Percentiles rank a stretch among this genome's conserved stretches.
Conservation (phyloP, 2,113 vertebrate species). For the Nibea coibor region DNA sequence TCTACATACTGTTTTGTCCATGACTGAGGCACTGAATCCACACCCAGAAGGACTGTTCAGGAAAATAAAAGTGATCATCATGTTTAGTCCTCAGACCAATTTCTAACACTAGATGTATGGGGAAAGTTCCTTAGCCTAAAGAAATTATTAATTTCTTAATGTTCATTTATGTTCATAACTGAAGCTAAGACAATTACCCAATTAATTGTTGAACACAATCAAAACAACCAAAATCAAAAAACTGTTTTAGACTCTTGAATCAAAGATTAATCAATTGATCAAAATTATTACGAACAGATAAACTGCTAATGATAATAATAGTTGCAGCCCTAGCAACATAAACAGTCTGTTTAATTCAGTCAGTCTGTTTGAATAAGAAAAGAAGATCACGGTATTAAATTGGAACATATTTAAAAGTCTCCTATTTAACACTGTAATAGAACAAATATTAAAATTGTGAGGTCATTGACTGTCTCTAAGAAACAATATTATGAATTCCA, state of each 20-base stretch:
- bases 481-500: conserved; percentile 28
- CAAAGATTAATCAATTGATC: background rate
- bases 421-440: background rate
- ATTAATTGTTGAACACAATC: background rate
- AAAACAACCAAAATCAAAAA: no score
- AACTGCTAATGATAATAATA: background rate
- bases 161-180: background rate
- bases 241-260: background rate
- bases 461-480: no score
- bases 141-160: background rate
- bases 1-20: background rate
- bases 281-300: background rate
- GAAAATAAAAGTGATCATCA: no score
- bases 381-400: background rate
- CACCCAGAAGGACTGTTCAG: background rate
- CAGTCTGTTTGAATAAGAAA: background rate
- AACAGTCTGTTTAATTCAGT: background rate
- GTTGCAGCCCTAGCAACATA: background rate
- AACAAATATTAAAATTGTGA: background rate
- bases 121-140: background rate
- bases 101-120: background rate
- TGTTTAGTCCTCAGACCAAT: background rate
- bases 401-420: background rate
- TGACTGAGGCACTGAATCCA: background rate
- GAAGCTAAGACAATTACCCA: background rate